Evolutionary conservation across 2,888 invertebrate species (phyloP).

Genomic region (Invenusta paracnida): DNA sequence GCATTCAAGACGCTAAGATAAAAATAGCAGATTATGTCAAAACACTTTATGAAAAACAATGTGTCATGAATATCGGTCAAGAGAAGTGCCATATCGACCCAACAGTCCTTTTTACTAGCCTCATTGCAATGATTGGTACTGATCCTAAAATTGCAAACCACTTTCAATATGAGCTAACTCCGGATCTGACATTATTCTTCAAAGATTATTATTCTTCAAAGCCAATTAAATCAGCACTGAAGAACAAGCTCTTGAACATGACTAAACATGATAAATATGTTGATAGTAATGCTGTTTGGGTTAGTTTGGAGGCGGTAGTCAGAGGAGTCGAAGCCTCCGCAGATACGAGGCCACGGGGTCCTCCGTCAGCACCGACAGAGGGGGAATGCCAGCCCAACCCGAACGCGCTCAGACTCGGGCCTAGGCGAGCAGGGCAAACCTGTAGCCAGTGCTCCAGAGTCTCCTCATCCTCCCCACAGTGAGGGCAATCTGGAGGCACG

Average conservation of each 20-base stretch:
- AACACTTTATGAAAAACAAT: not conserved
- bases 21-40: not conserved
- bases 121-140: constrained; percentile 11
- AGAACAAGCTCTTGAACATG: constrained; percentile 18
- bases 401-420: too few relatives aligned
- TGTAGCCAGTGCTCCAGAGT: too few relatives aligned
- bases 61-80: not conserved
- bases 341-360: too few relatives aligned
- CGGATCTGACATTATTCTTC: not conserved
- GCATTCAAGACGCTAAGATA: not conserved
- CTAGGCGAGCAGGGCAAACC: too few relatives aligned
- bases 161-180: not conserved
- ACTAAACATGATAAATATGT: not conserved
- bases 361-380: too few relatives aligned
- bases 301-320: not conserved
- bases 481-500: too few relatives aligned
- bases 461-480: too few relatives aligned
- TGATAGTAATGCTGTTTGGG: not conserved
- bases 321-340: too few relatives aligned
- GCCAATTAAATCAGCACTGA: constrained; percentile 9
- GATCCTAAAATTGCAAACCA: constrained; percentile 1
- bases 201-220: not conserved
- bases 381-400: too few relatives aligned
- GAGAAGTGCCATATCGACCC: not conserved
- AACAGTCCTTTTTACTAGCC: not conserved